Evolutionary conservation across 2,797 vertebrate genomes (phyloP).

Genomic region (Parauchenoglanis ngamensis): DNA sequence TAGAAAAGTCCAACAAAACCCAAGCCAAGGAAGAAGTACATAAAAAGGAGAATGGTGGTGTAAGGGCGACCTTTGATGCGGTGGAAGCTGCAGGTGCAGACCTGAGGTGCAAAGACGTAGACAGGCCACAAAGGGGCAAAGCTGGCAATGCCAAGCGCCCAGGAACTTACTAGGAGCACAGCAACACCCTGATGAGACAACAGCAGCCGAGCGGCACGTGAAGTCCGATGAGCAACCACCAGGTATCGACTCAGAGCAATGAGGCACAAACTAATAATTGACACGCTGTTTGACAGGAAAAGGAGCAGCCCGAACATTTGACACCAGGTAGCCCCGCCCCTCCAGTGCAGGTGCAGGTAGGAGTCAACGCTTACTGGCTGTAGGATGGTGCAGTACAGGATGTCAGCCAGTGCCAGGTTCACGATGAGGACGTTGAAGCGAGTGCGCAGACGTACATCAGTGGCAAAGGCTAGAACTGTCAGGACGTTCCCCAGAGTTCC

Average conservation of each 20-base stretch:
- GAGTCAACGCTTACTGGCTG: constrained; percentile 86
- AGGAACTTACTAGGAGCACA: constrained; percentile 72
- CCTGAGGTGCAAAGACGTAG: constrained; percentile 80
- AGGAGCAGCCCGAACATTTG: constrained; percentile 82
- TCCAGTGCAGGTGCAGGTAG: constrained; percentile 85
- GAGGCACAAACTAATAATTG: constrained; percentile 85
- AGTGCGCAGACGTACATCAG: constrained; percentile 77
- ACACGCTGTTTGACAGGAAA: constrained; percentile 85
- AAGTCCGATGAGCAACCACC: constrained; percentile 76
- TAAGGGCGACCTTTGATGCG: constrained; percentile 80
- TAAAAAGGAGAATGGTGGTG: constrained; percentile 81
- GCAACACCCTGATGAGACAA: constrained; percentile 71
- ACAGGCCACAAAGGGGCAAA: constrained; percentile 82
- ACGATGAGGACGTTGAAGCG: constrained; percentile 87
- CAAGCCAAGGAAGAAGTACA: constrained; percentile 84
- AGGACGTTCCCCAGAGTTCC: constrained; percentile 84
- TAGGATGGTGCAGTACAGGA: constrained; percentile 85
- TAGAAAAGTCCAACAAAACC: constrained; percentile 84
- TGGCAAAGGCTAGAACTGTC: constrained; percentile 81
- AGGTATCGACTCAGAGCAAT: constrained; percentile 83
- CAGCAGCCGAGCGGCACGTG: constrained; percentile 77
- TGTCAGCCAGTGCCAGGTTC: constrained; percentile 83
- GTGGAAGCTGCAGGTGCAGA: constrained; percentile 91
- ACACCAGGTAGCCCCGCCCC: constrained; percentile 77
- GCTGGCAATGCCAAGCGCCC: constrained; percentile 77